Conservation (phyloP, 2,113 vertebrate species). For the Sinocyclocheilus rhinocerous region DNA sequence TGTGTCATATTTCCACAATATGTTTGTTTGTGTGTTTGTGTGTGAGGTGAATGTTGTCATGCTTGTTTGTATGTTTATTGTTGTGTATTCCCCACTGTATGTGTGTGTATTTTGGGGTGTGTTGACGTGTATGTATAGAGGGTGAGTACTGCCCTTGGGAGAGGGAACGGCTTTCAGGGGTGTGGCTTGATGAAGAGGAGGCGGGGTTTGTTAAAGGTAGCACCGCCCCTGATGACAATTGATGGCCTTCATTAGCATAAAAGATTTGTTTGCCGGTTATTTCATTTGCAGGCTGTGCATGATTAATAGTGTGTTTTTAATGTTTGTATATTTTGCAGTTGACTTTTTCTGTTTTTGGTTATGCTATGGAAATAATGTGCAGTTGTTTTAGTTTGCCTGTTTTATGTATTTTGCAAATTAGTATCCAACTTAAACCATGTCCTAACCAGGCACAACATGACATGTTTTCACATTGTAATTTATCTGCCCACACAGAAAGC, state of each 20-base stretch:
- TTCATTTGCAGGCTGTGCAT: not conserved
- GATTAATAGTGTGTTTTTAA: not conserved
- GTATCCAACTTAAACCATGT: not conserved
- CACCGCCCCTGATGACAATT: slow-evolving; percentile 47
- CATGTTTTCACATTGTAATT: not conserved
- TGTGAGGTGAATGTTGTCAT: slow-evolving; percentile 57
- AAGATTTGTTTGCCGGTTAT: not conserved
- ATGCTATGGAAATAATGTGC: not conserved
- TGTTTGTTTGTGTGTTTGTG: slow-evolving; percentile 56
- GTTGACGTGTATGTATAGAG: slow-evolving; percentile 74
- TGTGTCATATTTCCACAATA: not conserved
- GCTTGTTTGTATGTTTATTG: slow-evolving; percentile 23
- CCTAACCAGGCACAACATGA: not conserved
- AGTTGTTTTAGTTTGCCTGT: not conserved
- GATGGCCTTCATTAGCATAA: not conserved
- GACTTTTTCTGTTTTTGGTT: not conserved
- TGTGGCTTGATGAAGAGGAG: slow-evolving; percentile 84
- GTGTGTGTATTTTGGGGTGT: slow-evolving; percentile 9
- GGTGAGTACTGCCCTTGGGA: slow-evolving; percentile 87
- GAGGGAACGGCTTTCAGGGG: slow-evolving; percentile 81
- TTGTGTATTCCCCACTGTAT: slow-evolving; percentile 23
- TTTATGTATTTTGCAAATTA: not conserved
- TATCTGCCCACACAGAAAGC: not conserved
- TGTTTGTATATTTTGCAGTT: not conserved
- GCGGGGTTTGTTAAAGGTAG: slow-evolving; percentile 83